phyloP scores from a whole-genome alignment of 2,797 vertebrate genomes.

The Neosilurus mollespiculum region DNA sequence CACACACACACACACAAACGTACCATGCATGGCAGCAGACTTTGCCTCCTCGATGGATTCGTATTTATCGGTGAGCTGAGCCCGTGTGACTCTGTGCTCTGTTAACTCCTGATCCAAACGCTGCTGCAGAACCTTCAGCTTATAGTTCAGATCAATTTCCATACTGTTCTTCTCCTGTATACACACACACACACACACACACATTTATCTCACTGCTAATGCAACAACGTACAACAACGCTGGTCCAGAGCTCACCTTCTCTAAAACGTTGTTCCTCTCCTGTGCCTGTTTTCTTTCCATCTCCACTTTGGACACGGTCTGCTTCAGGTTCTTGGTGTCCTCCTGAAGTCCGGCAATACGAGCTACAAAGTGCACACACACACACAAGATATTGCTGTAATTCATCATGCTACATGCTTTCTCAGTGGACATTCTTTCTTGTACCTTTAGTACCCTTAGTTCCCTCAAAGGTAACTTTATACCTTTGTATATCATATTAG shows the following conservation, averaged over 20 bases:
- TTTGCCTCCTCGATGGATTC: slow-evolving; percentile 97
- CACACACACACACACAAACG: slow-evolving; percentile 45
- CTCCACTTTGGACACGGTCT: slow-evolving; percentile 87
- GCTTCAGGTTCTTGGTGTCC: slow-evolving; percentile 89
- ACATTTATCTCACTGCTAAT: not conserved
- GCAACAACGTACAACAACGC: not conserved
- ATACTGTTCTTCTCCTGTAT: slow-evolving; percentile 93
- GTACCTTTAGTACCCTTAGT: not conserved
- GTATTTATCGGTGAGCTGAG: slow-evolving; percentile 93
- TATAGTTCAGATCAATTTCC: slow-evolving; percentile 98
- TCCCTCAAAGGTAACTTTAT: too few species aligned
- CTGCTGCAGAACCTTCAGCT: slow-evolving; percentile 93
- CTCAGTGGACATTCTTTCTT: not conserved
- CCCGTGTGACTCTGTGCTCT: slow-evolving; percentile 91
- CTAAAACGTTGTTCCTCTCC: slow-evolving; percentile 89
- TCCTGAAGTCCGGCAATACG: slow-evolving; percentile 89
- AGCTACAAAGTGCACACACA: slow-evolving; percentile 66
- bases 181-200: not conserved
- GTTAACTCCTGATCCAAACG: slow-evolving; percentile 92
- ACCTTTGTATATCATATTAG: too few species aligned
- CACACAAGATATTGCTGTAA: not conserved
- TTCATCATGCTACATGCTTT: not conserved
- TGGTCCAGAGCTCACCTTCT: slow-evolving; percentile 79
- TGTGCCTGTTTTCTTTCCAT: slow-evolving; percentile 89
- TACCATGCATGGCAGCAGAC: slow-evolving; percentile 94